A percentile compares a stretch with the other conserved stretches of the same genome.
Conservation (phyloP, 2,797 vertebrate genomes). For the Sebastiscus tertius region DNA sequence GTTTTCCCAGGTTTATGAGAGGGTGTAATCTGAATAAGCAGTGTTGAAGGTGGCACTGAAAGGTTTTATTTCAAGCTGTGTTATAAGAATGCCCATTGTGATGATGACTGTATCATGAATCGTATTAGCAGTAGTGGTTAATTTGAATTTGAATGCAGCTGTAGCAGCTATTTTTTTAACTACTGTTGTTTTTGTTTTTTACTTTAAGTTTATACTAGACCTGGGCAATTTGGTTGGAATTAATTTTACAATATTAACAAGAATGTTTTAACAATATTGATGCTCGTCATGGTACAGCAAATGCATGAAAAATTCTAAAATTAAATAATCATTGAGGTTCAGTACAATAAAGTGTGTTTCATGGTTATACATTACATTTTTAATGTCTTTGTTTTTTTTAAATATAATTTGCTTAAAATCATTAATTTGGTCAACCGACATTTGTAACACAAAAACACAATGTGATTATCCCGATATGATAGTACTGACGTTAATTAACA, state of each 20-base stretch:
- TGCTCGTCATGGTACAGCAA: background rate
- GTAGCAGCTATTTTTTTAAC: background rate
- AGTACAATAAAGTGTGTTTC: background rate
- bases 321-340: background rate
- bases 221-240: background rate
- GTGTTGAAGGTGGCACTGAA: background rate
- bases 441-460: background rate
- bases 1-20: conserved; percentile 24
- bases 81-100: background rate
- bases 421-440: background rate
- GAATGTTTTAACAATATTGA: background rate
- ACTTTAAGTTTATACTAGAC: background rate
- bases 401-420: background rate
- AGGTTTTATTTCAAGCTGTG: background rate
- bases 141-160: background rate
- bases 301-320: background rate
- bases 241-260: background rate
- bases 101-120: background rate
- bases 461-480: background rate
- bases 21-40: conserved; percentile 8
- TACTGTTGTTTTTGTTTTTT: background rate
- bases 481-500: background rate
- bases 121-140: background rate
- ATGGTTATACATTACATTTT: background rate
- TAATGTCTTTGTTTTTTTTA: background rate